Evolutionary conservation across 2,797 vertebrate species (phyloP).

Genomic region (Lophius americanus): DNA sequence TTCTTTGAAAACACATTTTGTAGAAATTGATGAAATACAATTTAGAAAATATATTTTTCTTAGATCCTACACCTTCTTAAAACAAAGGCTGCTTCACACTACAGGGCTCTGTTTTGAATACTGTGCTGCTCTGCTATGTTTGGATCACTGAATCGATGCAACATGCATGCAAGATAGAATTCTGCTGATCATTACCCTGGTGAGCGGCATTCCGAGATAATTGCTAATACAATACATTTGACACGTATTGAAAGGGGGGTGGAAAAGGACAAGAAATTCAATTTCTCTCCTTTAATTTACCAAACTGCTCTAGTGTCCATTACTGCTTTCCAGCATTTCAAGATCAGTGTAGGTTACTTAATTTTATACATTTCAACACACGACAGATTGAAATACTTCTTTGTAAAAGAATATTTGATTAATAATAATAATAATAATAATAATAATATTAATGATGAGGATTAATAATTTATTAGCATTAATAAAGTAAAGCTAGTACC

Average conservation of each 20-base stretch:
- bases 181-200: not conserved
- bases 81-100: not conserved
- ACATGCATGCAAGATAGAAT: conserved; percentile 2
- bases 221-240: not conserved
- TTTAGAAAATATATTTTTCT: no score
- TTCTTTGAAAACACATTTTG: no score
- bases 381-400: no score
- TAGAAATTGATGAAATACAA: no score
- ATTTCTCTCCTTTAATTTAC: not conserved
- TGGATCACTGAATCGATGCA: not conserved
- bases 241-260: not conserved
- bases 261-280: not conserved
- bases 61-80: not conserved
- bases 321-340: not conserved
- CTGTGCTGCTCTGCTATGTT: not conserved
- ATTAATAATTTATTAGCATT: no score
- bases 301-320: not conserved
- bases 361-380: no score
- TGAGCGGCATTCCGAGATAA: conserved; percentile 14
- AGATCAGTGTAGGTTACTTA: no score
- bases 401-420: not conserved
- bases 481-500: no score
- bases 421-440: no score
- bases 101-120: not conserved
- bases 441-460: no score